Percentiles rank a stretch among this genome's conserved stretches.
phyloP scores from a whole-genome alignment of 2,888 invertebrate genomes.

The Tortricodes alternella region DNA sequence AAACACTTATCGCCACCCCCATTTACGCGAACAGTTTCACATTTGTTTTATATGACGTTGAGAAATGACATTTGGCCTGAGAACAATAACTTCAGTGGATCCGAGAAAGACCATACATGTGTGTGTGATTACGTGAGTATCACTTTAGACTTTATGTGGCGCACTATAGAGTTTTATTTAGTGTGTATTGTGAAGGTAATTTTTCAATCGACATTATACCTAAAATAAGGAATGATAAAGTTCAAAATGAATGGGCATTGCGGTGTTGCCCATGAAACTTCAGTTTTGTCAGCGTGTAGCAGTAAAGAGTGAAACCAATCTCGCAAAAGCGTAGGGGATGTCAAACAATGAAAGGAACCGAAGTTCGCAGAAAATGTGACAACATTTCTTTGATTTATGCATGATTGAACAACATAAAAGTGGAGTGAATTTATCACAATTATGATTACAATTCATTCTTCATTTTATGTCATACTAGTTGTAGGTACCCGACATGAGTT shows the following conservation, averaged over 20 bases:
- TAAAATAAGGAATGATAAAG: constrained; percentile 3
- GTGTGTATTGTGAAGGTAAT: background rate
- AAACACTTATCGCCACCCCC: constrained; percentile 63
- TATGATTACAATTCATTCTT: too few species aligned
- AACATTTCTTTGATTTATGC: constrained; percentile 31
- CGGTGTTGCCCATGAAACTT: background rate
- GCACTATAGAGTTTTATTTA: constrained; percentile 19
- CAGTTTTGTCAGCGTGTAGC: constrained; percentile 17
- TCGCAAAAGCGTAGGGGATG: constrained; percentile 59
- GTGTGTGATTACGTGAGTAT: constrained; percentile 6
- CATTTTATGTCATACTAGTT: too few species aligned
- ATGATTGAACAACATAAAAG: constrained; percentile 29
- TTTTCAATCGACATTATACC: background rate
- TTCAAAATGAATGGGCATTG: background rate
- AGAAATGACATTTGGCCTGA: constrained; percentile 72
- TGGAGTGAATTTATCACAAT: constrained; percentile 21
- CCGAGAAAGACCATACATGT: constrained; percentile 6
- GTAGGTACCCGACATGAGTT: too few species aligned
- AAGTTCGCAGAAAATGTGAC: constrained; percentile 40
- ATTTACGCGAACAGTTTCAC: constrained; percentile 42
- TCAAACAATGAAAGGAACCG: constrained; percentile 48
- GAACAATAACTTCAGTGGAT: constrained; percentile 71
- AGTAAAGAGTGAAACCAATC: constrained; percentile 73
- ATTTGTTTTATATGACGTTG: constrained; percentile 69
- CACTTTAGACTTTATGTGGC: constrained; percentile 18